These are phyloP conservation scores for Chinchilla lanigera DNA, from an alignment of 2,113 vertebrate genomes.

Conservation along the genomic window DNA sequence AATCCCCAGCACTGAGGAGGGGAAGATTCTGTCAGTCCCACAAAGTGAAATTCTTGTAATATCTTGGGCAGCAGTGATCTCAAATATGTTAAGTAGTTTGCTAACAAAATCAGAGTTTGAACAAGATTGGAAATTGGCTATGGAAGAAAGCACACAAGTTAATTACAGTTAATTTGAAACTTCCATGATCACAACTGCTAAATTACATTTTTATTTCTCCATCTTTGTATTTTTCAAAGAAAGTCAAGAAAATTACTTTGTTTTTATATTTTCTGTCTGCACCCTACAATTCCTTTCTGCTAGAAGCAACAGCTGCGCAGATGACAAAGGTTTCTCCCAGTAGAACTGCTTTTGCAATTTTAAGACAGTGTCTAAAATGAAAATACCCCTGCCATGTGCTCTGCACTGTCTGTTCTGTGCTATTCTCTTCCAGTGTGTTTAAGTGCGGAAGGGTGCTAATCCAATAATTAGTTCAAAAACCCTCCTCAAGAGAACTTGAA, in stretches of 20 bases:
- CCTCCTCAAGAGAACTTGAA: not conserved
- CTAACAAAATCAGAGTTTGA: conserved; percentile 13
- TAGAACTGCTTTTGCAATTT: not conserved
- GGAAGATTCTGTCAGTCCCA: not conserved
- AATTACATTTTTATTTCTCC: conserved; percentile 52
- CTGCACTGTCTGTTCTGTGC: not conserved
- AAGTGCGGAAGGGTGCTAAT: not conserved
- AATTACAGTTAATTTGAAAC: not conserved
- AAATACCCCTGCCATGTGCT: not conserved
- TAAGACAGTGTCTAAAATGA: conserved; percentile 4
- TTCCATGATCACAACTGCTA: not conserved
- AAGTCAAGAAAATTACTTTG: conserved; percentile 16
- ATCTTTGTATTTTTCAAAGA: not conserved
- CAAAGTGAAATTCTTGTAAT: not conserved
- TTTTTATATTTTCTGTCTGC: not conserved
- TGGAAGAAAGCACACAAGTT: not conserved
- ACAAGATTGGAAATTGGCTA: not conserved
- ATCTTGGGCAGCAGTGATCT: not conserved
- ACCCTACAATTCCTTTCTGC: not conserved
- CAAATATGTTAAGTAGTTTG: not conserved
- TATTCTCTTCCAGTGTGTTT: not conserved
- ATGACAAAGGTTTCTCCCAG: not conserved
- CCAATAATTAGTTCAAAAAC: not conserved
- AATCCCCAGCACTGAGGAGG: not conserved
- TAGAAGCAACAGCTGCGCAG: not conserved